These are phyloP conservation scores for Cheilosia scutellata DNA, from an alignment of 2,888 invertebrate genomes.

Conservation along the genomic window DNA sequence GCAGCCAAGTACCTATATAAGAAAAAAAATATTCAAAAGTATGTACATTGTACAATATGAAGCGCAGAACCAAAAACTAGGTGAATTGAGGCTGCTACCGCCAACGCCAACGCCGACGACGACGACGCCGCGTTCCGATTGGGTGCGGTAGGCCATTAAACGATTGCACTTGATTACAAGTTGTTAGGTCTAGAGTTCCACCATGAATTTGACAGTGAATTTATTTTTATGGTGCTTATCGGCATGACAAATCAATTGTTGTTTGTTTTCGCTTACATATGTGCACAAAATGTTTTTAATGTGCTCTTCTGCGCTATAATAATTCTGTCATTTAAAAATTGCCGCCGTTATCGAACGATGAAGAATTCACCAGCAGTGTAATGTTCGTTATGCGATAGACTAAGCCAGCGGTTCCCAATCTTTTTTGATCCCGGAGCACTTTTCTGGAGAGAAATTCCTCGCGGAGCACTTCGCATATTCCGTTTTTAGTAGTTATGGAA, in stretches of 20 bases:
- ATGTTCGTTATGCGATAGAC: background rate
- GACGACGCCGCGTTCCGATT: background rate
- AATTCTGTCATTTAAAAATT: conserved; percentile 15
- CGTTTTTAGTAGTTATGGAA: too few relatives aligned
- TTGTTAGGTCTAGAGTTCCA: conserved; percentile 4
- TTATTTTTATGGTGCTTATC: conserved; percentile 34
- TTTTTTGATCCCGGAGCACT: too few relatives aligned
- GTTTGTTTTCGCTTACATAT: conserved; percentile 13
- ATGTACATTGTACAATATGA: conserved; percentile 35
- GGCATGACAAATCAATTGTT: conserved; percentile 30
- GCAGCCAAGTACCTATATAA: background rate
- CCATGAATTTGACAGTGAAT: conserved; percentile 28
- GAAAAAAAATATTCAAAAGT: background rate
- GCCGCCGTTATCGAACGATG: background rate
- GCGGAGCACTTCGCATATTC: too few relatives aligned
- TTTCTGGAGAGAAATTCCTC: too few relatives aligned
- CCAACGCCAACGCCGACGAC: background rate
- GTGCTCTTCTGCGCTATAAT: conserved; percentile 18
- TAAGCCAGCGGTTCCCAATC: too few relatives aligned
- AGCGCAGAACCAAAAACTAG: conserved; percentile 21
- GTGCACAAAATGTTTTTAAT: conserved; percentile 9
- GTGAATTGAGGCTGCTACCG: conserved; percentile 4
- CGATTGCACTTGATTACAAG: conserved; percentile 46
- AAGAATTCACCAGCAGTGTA: background rate
- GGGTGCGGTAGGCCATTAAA: conserved; percentile 50